Percentiles rank a stretch among this genome's conserved stretches.
Evolutionary conservation across 1,140 invertebrate species (phyloP).

Genomic region (Drosophila miranda): DNA sequence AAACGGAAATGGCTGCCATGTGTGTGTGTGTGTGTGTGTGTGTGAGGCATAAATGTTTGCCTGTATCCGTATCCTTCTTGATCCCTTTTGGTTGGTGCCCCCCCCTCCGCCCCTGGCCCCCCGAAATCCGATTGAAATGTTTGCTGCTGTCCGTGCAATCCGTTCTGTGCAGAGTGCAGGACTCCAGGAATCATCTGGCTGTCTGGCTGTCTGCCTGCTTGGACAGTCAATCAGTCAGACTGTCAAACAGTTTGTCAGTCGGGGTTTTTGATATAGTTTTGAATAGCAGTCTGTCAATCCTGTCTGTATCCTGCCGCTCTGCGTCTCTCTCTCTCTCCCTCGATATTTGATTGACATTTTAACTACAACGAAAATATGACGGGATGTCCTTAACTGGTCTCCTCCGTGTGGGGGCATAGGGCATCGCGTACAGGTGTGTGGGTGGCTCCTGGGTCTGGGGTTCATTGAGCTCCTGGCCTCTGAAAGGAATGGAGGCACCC

Average conservation of each 20-base stretch:
- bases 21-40: conserved; percentile 37
- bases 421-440: not conserved
- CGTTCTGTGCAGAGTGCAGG: conserved; percentile 12
- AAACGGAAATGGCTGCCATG: conserved; percentile 70
- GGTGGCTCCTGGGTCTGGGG: not conserved
- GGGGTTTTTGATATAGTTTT: conserved; percentile 63
- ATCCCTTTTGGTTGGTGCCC: conserved; percentile 18
- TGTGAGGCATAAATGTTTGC: conserved; percentile 58
- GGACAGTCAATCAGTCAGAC: conserved; percentile 50
- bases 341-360: conserved; percentile 69
- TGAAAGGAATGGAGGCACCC: too few relatives aligned
- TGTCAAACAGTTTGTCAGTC: conserved; percentile 67
- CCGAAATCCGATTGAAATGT: conserved; percentile 80
- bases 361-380: conserved; percentile 60
- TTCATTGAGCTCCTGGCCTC: conserved; percentile 33
- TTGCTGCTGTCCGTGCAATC: conserved; percentile 68
- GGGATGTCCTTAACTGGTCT: not conserved
- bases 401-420: not conserved
- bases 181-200: conserved; percentile 18
- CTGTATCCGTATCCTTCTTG: conserved; percentile 34
- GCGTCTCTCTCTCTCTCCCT: not conserved
- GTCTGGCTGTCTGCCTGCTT: conserved; percentile 8
- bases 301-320: conserved; percentile 9
- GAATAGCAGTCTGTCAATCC: conserved; percentile 47
- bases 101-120: too few relatives aligned